These are phyloP conservation scores for Hyaena hyaena DNA, from an alignment of 2,113 vertebrate species.

Conservation along the genomic window DNA sequence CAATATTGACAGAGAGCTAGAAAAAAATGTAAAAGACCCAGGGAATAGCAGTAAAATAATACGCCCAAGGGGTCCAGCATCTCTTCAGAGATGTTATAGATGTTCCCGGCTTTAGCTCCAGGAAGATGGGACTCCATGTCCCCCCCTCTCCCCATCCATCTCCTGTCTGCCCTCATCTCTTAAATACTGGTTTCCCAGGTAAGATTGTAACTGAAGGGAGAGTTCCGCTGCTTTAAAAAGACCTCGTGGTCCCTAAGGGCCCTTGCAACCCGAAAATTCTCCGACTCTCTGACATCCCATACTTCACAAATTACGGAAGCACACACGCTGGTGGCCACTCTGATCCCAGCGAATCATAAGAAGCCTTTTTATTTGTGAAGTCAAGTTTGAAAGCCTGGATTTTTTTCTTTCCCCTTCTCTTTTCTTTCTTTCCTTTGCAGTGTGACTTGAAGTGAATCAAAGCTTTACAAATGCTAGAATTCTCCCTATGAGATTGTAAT, in stretches of 20 bases:
- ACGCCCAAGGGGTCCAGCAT: background rate
- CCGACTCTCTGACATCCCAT: background rate
- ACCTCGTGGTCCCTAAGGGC: background rate
- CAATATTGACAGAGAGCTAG: background rate
- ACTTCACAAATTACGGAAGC: background rate
- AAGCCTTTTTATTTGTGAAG: background rate
- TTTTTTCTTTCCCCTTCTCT: background rate
- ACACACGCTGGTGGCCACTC: background rate
- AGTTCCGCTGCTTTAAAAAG: background rate
- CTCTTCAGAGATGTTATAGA: fast-evolving
- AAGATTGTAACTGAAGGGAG: background rate
- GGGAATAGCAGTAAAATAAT: background rate
- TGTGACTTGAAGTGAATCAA: conserved; percentile 7
- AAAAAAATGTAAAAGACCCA: background rate
- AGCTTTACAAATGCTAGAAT: background rate
- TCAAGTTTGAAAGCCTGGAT: background rate
- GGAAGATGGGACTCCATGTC: background rate
- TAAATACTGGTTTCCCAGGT: background rate
- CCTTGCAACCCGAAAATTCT: background rate
- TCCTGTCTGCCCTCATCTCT: background rate
- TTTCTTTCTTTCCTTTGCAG: too few relatives aligned
- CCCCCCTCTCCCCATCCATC: background rate
- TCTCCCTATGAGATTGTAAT: background rate
- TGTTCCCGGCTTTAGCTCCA: background rate
- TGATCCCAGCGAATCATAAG: background rate